These are phyloP conservation scores for Ommatoiulus sabulosus DNA, from an alignment of 2,888 invertebrate species.

Conservation along the genomic window DNA sequence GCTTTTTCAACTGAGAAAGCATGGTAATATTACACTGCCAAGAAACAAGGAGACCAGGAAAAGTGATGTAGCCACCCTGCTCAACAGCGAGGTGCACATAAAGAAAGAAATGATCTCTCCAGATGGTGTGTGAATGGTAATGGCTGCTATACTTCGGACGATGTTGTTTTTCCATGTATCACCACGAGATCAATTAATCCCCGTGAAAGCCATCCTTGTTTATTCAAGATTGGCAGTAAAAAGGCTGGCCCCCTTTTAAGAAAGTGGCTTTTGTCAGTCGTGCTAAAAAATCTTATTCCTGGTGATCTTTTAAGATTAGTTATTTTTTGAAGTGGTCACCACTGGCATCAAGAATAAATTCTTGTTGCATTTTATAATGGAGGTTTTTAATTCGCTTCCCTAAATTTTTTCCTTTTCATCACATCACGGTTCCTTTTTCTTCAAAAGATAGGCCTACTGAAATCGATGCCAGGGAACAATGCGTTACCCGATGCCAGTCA, in stretches of 20 bases:
- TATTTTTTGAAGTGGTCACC: slow-evolving; percentile 4
- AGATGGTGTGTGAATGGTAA: background rate
- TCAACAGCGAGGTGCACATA: background rate
- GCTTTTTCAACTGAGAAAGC: slow-evolving; percentile 41
- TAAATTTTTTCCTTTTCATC: background rate
- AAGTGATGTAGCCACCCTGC: background rate
- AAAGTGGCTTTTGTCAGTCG: background rate
- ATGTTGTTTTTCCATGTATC: slow-evolving; percentile 2
- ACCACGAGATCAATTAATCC: background rate
- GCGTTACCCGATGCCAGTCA: background rate
- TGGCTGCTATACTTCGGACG: background rate
- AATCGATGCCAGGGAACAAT: background rate
- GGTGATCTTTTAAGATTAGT: slow-evolving; percentile 7
- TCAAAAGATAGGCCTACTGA: background rate
- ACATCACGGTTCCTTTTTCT: background rate
- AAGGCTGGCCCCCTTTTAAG: background rate
- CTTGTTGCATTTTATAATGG: background rate
- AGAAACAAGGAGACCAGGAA: background rate
- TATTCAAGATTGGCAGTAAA: background rate
- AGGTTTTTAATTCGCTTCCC: background rate
- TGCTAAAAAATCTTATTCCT: slow-evolving; percentile 20
- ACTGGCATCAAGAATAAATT: background rate
- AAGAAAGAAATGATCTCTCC: slow-evolving; percentile 40
- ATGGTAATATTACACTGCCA: slow-evolving; percentile 44
- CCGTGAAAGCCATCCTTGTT: background rate